Evolutionary conservation across 2,888 invertebrate species (phyloP).

Genomic region (Pedicia rivosa): DNA sequence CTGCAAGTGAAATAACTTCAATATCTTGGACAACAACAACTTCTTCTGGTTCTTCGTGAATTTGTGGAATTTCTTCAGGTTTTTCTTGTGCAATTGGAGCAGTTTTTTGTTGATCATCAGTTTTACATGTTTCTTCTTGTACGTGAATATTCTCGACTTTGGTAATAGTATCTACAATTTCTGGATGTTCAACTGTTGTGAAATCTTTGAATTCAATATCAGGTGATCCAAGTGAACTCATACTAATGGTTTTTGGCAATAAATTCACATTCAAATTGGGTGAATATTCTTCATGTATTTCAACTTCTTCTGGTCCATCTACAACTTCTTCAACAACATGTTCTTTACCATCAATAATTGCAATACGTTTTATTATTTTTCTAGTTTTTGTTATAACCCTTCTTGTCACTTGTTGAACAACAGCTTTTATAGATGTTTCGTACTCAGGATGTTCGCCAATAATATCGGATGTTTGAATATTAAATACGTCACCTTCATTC

Average conservation of each 20-base stretch:
- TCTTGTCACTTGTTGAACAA: constrained; percentile 67
- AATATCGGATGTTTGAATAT: constrained; percentile 23
- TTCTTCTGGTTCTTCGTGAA: constrained; percentile 19
- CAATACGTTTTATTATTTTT: constrained; percentile 57
- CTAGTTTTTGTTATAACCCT: constrained; percentile 58
- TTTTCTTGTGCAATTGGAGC: too few relatives aligned
- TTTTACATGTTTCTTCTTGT: too few relatives aligned
- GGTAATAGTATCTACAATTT: too few relatives aligned
- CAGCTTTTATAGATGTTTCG: constrained; percentile 52
- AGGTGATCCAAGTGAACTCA: too few relatives aligned
- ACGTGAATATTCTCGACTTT: too few relatives aligned
- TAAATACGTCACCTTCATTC: constrained; percentile 30
- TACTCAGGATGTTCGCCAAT: not conserved
- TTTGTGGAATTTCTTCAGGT: constrained; percentile 41
- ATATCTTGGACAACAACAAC: not conserved
- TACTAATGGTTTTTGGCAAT: too few relatives aligned
- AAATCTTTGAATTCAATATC: too few relatives aligned
- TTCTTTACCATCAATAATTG: constrained; percentile 70
- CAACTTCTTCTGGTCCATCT: constrained; percentile 58
- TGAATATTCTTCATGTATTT: constrained; percentile 14
- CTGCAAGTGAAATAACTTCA: constrained; percentile 16
- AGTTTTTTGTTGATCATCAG: constrained; percentile 2
- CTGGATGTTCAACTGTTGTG: too few relatives aligned
- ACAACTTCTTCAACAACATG: constrained; percentile 67
- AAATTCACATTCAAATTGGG: constrained; percentile 8